These are phyloP conservation scores for Sesamia inferens DNA, from an alignment of 2,888 invertebrate species.

Conservation along the genomic window DNA sequence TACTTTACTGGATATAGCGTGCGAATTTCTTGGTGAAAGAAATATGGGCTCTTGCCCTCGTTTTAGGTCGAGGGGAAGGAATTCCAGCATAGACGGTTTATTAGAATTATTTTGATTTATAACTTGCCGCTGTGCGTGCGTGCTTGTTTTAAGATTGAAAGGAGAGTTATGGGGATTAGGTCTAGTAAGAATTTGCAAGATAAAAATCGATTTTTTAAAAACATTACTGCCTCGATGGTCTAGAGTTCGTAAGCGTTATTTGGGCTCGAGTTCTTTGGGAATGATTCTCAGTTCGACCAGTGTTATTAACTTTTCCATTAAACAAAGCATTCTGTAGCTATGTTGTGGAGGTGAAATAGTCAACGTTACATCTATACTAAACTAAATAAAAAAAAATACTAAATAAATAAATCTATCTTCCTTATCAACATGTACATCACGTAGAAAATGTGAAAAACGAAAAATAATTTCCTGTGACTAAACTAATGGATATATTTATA, in stretches of 20 bases:
- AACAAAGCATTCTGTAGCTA: background rate
- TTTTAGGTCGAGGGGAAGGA: constrained; percentile 50
- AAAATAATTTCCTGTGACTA: too few species aligned
- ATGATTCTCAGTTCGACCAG: background rate
- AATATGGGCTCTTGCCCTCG: constrained; percentile 63
- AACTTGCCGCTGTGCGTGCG: background rate
- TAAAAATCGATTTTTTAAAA: background rate
- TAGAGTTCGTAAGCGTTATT: background rate
- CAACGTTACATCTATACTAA: too few species aligned
- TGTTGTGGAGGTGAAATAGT: too few species aligned
- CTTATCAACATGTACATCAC: too few species aligned
- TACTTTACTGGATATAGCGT: constrained; percentile 49
- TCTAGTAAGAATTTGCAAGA: background rate
- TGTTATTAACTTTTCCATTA: background rate
- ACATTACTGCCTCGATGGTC: too few species aligned
- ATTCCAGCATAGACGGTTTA: constrained; percentile 41
- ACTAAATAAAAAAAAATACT: too few species aligned
- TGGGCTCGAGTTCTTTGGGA: background rate
- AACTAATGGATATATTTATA: too few species aligned
- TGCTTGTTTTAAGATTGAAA: background rate
- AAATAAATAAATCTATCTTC: too few species aligned
- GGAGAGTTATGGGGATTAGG: background rate
- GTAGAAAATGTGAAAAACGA: too few species aligned
- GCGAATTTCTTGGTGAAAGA: constrained; percentile 62
- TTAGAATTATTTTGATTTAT: constrained; percentile 56